Conservation (phyloP, 2,797 vertebrate genomes). For the Hyperoplus lanceolatus region DNA sequence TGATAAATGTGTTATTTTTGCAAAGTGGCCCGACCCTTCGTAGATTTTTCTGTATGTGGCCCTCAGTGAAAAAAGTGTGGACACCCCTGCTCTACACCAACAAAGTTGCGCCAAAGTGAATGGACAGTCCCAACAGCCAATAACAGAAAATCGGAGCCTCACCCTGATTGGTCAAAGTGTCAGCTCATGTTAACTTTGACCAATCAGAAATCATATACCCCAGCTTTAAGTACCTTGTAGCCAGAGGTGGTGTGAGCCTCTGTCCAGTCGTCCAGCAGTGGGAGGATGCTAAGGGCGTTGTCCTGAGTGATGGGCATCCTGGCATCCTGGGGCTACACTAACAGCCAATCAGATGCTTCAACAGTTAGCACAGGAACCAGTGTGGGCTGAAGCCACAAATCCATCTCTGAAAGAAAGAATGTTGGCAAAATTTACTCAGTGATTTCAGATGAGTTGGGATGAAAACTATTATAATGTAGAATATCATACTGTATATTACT, state of each 20-base stretch:
- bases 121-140: too few relatives aligned
- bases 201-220: too few relatives aligned
- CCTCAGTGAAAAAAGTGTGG: too few relatives aligned
- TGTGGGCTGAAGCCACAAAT: slow-evolving; percentile 23
- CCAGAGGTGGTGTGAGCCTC: slow-evolving; percentile 75
- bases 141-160: too few relatives aligned
- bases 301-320: slow-evolving; percentile 98
- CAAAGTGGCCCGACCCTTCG: too few relatives aligned
- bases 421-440: slow-evolving; percentile 44
- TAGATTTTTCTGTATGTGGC: too few relatives aligned
- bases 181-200: too few relatives aligned
- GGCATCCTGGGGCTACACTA: slow-evolving; percentile 81
- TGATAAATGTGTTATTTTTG: too few relatives aligned
- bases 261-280: slow-evolving; percentile 92
- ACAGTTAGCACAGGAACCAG: slow-evolving; percentile 18
- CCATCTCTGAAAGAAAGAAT: slow-evolving; percentile 54
- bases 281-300: slow-evolving; percentile 91
- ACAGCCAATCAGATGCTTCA: slow-evolving; percentile 23
- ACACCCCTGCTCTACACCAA: too few relatives aligned
- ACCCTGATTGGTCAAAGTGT: too few relatives aligned
- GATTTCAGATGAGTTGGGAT: slow-evolving; percentile 55
- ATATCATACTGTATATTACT: neutral
- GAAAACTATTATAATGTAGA: neutral
- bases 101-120: too few relatives aligned
- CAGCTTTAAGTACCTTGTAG: slow-evolving; percentile 14